Evolutionary conservation across 2,797 vertebrate genomes (phyloP), one percentile per base, ranked within the genome.

Genomic region (Naso thynnoides): DNA sequence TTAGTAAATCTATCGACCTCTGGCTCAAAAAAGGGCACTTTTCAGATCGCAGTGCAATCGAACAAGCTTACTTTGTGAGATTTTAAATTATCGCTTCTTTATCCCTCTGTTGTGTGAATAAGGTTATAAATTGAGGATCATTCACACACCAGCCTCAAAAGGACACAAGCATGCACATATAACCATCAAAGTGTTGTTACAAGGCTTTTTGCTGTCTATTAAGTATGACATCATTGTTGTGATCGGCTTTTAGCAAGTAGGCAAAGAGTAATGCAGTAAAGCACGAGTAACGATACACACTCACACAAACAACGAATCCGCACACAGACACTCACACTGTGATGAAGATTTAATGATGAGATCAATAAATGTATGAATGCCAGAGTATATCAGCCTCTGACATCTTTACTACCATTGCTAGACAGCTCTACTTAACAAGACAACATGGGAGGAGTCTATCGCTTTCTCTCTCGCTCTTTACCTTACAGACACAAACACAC

Each of bases 331-430:
- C 39, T 72, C 73, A 84, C 72, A 78, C 60, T 54, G 90, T 91
- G 93, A 94, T 94, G 93, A 92, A 92, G 92, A 94, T 94, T 94
- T 94, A 94, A 94, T 94, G 91, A 94, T 88, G 86, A 89, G 92
- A 94, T 95, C 93, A 89, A 95, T 95, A 94, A 92, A 92, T 93
- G 92, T 90, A 93, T 92, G 91, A 94, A 93, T 94, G 92, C 92
- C 91, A 92, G 86, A 90, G 89, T 88, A 93, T 82, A 92, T 91
- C 91, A 91, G 90, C 71, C 60, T 84, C 76, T 81, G 91, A 92
- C 92, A 93, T 91, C 83, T 94, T 94, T 93, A 94, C 84, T 82
- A 81, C 86, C 70, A 60, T 67, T 72, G 53, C 62, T 66, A 80
- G 86, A 89, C 83, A 75, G 84, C 78, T 90, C 82, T 78, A 79